These are phyloP conservation scores for Planococcus citri DNA, from an alignment of 1,140 invertebrate species.

Conservation along the genomic window DNA sequence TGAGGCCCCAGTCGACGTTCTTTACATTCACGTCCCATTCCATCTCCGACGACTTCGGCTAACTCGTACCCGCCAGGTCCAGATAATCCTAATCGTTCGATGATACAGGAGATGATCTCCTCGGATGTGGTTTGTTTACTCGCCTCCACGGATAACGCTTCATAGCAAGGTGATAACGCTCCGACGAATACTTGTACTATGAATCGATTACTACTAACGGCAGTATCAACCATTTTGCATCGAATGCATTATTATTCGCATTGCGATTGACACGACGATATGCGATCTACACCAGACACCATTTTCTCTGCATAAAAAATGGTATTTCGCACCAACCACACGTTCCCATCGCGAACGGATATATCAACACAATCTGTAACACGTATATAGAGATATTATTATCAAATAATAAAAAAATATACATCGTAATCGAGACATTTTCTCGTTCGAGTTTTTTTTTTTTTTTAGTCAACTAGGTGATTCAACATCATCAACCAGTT, in stretches of 20 bases:
- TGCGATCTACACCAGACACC: not conserved
- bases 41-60: conserved; percentile 76
- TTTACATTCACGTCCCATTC: conserved; percentile 75
- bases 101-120: conserved; percentile 78
- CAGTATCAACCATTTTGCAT: conserved; percentile 10
- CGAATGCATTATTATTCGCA: conserved; percentile 11
- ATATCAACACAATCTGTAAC: no score
- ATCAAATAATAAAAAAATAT: no score
- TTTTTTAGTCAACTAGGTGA: no score
- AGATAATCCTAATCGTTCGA: conserved; percentile 58
- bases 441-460: no score
- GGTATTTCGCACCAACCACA: no score
- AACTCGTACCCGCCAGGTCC: conserved; percentile 53
- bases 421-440: no score
- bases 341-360: no score
- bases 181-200: conserved; percentile 70
- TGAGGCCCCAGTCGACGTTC: conserved; percentile 70
- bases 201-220: conserved; percentile 21
- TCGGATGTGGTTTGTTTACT: conserved; percentile 80
- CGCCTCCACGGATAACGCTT: conserved; percentile 80
- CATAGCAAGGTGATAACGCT: conserved; percentile 73
- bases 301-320: not conserved
- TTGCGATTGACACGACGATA: not conserved
- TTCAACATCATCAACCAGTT: no score
- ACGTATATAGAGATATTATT: no score